Conservation (phyloP, 2,113 vertebrate genomes). For the Thunnus maccoyii region DNA sequence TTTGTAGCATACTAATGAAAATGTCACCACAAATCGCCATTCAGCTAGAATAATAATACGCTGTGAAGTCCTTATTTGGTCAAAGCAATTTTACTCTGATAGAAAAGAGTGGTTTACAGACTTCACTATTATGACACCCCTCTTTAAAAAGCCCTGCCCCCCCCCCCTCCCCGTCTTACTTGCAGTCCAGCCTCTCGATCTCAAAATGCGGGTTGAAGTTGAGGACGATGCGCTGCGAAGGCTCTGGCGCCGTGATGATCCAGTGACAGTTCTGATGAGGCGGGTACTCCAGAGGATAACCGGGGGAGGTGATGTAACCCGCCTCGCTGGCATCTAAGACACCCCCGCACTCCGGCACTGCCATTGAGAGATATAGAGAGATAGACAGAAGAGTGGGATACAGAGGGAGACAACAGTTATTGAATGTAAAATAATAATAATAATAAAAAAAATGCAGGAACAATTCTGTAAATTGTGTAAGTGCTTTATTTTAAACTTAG, state of each 20-base stretch:
- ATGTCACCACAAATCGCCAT: slow-evolving; percentile 27
- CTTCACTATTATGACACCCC: slow-evolving; percentile 49
- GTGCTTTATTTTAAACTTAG: not conserved
- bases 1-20: slow-evolving; percentile 38
- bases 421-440: not conserved
- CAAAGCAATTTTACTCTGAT: slow-evolving; percentile 2
- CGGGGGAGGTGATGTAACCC: slow-evolving; percentile 97
- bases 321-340: slow-evolving; percentile 92
- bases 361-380: not conserved
- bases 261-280: slow-evolving; percentile 98
- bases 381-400: not conserved
- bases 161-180: slow-evolving; percentile 79
- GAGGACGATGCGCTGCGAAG: slow-evolving; percentile 96
- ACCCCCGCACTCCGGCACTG: slow-evolving; percentile 87
- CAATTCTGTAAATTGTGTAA: rapidly evolving
- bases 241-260: slow-evolving; percentile 93
- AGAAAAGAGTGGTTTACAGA: slow-evolving; percentile 1
- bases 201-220: slow-evolving; percentile 99
- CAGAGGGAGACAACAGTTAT: not conserved
- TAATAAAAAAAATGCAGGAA: not conserved
- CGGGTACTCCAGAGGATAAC: slow-evolving; percentile 97
- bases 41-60: slow-evolving; percentile 41
- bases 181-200: slow-evolving; percentile 98
- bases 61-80: not conserved
- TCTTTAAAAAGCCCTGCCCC: not conserved